Evolutionary conservation across 2,888 invertebrate genomes (phyloP).

Genomic region (Tipula lateralis): DNA sequence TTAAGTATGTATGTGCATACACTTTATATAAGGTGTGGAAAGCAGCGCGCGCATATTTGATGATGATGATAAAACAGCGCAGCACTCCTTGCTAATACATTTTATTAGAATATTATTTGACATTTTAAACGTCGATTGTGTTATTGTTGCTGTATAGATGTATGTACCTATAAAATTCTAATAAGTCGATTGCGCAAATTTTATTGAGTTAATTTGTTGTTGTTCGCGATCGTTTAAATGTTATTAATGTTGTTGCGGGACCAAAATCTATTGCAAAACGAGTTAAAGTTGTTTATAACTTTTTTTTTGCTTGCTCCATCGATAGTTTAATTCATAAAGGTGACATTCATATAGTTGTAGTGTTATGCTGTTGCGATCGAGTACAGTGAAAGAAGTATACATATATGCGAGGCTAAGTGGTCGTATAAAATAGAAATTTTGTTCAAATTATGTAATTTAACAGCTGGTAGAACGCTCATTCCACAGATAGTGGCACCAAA

Average conservation of each 20-base stretch:
- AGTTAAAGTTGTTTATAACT: background rate
- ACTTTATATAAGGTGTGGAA: background rate
- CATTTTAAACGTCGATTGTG: background rate
- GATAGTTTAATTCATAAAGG: background rate
- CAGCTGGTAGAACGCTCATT: too few species aligned
- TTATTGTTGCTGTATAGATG: background rate
- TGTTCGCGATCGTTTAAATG: background rate
- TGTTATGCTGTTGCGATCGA: background rate
- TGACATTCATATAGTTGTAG: background rate
- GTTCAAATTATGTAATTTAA: too few species aligned
- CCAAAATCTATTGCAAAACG: background rate
- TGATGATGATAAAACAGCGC: background rate
- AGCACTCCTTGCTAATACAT: background rate
- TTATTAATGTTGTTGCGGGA: background rate
- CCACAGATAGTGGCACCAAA: too few species aligned
- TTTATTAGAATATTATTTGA: constrained; percentile 19
- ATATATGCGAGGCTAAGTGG: too few species aligned
- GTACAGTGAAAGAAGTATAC: background rate
- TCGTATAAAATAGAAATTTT: too few species aligned
- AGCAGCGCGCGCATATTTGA: background rate
- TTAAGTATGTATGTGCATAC: too few species aligned
- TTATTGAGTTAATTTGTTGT: background rate
- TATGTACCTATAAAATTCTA: background rate
- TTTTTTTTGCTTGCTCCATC: background rate
- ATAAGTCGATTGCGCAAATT: constrained; percentile 9